Base-by-base conservation (phyloP, 2,113 vertebrate genomes). In the Bujurquina vittata region DNA sequence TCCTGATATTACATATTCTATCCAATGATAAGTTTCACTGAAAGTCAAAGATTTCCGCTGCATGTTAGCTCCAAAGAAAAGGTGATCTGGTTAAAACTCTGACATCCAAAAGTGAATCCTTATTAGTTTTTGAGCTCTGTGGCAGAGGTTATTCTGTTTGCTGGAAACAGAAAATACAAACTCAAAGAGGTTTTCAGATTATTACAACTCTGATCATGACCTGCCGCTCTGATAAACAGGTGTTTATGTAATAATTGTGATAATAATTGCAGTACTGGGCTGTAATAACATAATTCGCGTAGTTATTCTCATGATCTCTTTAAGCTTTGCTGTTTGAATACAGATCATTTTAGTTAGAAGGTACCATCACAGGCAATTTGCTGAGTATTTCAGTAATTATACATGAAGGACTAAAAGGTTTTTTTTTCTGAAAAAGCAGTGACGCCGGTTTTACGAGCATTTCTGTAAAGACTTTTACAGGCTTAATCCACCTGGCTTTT, bases 401-500 rank as follows among this genome's bases (percentile, higher is more conserved):
- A n/a, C n/a, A 26, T 2, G 3, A 46, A 52, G 23, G 23, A 65
- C 40, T 57, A 29, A 69, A 84, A 33, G 22, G 37, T 1, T 31
- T 84, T 84, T 61, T 29, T 22, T 46, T 46, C 3, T 22, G 10
- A 37, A 58, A 87, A 80, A 55, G 67, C 35, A 37, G n/a, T 72
- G 20, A 87, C 77, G 5, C 7, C 10, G 84, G 56, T 91, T 89
- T 89, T 81, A 90, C 35, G 56, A 89, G 84, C 59, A 75, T 52
- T 69, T 52, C 52, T 49, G 23, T 10, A 20, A 69, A 81, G 63
- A 58, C 20, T 84, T 95, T 94, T 93, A 95, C 72, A 58, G 85
- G 35, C 80, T 89, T 77, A 92, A 91, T 94, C 90, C 83, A 65
- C 85, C 90, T 88, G 84, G 81, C 75, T 91, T 96, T 96, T 95